Conservation (phyloP, 1,140 invertebrate genomes). For the Argopecten irradians region DNA sequence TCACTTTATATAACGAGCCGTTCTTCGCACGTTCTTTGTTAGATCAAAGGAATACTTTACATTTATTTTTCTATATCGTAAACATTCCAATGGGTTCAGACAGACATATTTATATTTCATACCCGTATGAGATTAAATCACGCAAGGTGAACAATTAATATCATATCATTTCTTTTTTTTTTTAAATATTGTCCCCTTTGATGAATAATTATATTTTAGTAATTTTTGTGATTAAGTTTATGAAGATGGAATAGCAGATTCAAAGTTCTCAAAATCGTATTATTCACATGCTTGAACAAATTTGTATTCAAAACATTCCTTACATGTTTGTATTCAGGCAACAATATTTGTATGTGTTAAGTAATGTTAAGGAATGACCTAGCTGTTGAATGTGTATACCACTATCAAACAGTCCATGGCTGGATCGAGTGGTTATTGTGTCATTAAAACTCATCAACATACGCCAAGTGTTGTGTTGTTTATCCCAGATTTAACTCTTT, state of each 20-base stretch:
- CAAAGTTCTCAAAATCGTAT: background rate
- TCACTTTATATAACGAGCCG: too few species aligned
- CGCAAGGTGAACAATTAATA: background rate
- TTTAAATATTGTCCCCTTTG: background rate
- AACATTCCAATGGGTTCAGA: background rate
- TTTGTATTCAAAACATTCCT: background rate
- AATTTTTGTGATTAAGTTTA: background rate
- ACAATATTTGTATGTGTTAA: background rate
- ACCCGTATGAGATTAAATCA: background rate
- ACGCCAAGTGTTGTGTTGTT: background rate
- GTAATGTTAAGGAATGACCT: background rate
- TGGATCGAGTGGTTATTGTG: background rate
- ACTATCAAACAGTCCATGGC: background rate
- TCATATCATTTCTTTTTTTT: background rate
- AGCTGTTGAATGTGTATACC: too few species aligned
- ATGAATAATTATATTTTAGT: background rate
- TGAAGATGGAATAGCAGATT: background rate
- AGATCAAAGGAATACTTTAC: too few species aligned
- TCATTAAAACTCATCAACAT: slow-evolving; percentile 12
- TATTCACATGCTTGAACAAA: background rate
- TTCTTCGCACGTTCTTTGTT: too few species aligned
- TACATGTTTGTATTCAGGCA: background rate
- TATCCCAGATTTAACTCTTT: background rate
- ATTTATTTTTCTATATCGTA: too few species aligned
- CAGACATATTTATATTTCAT: background rate